Conservation (phyloP, 92 coral and sea anemone genomes). For the Pocillopora grandis region DNA sequence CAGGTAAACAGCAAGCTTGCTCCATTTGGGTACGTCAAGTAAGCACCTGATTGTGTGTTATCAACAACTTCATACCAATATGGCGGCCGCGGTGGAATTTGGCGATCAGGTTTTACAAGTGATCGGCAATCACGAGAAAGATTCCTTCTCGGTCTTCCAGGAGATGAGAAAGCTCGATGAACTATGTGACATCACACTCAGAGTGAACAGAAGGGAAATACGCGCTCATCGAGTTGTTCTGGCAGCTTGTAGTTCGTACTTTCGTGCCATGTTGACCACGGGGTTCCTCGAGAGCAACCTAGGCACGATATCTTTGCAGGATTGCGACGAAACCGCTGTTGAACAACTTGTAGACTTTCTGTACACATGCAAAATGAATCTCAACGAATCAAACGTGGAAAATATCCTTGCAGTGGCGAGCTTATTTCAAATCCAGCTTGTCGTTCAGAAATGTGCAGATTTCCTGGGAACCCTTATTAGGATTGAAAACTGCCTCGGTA, state of each 20-base stretch:
- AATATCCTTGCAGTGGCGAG: conserved; percentile 71
- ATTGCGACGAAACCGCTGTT: conserved; percentile 77
- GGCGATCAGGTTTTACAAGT: conserved; percentile 33
- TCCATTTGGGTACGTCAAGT: not conserved
- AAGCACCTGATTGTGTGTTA: not conserved
- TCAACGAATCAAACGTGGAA: conserved; percentile 70
- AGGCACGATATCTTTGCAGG: conserved; percentile 73
- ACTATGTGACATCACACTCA: conserved; percentile 79
- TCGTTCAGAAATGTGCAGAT: conserved; percentile 82
- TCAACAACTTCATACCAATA: conserved; percentile 5
- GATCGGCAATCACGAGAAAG: conserved; percentile 62
- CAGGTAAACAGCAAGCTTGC: not conserved
- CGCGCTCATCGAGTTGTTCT: conserved; percentile 84
- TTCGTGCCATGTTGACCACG: conserved; percentile 88
- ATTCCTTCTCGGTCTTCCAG: conserved; percentile 68
- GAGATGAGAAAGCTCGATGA: conserved; percentile 83
- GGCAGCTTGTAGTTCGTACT: conserved; percentile 92
- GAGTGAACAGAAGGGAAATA: conserved; percentile 70
- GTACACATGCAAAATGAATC: conserved; percentile 70
- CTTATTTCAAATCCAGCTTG: conserved; percentile 65
- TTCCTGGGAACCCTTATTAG: conserved; percentile 65
- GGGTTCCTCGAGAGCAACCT: conserved; percentile 77
- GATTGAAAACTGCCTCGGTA: conserved; percentile 79
- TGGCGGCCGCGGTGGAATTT: conserved; percentile 43
- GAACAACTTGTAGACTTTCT: conserved; percentile 74